A percentile compares a stretch with the other conserved stretches of the same genome.
These are phyloP conservation scores for Proisotoma minuta DNA, from an alignment of 2,888 invertebrate genomes.

Conservation along the genomic window DNA sequence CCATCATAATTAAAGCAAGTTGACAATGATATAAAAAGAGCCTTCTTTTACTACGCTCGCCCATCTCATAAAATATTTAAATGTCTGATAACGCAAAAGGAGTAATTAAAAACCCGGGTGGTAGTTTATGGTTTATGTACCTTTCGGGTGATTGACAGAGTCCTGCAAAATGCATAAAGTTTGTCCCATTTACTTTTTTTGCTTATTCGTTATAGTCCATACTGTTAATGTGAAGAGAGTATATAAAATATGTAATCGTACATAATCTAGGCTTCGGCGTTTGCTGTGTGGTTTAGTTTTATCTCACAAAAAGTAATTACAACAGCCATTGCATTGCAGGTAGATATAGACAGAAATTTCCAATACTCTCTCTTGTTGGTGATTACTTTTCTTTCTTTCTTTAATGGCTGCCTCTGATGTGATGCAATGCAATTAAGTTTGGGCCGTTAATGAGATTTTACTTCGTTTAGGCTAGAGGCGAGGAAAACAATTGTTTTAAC, in stretches of 20 bases:
- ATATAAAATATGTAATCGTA: background rate
- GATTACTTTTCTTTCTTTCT: no score
- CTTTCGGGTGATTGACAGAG: background rate
- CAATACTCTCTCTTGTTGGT: background rate
- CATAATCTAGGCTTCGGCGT: no score
- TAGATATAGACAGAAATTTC: background rate
- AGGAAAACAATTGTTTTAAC: constrained; percentile 17
- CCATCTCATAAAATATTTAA: no score
- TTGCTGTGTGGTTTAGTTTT: no score
- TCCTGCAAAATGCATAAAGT: background rate
- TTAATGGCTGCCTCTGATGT: no score
- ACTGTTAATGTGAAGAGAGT: background rate
- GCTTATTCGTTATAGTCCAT: background rate
- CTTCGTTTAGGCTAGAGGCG: constrained; percentile 4
- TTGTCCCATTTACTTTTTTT: no score
- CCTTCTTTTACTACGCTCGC: no score
- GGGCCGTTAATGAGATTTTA: constrained; percentile 45
- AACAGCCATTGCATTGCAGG: background rate
- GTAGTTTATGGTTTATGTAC: background rate
- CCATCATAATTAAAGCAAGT: no score
- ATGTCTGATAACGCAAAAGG: no score
- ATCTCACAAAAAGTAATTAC: background rate
- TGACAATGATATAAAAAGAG: no score
- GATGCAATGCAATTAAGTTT: constrained; percentile 46
- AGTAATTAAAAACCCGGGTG: background rate